Percentiles rank a stretch among this genome's conserved stretches.
These are phyloP conservation scores for Hylyphantes graminicola DNA, from an alignment of 1,140 invertebrate species.

Conservation along the genomic window DNA sequence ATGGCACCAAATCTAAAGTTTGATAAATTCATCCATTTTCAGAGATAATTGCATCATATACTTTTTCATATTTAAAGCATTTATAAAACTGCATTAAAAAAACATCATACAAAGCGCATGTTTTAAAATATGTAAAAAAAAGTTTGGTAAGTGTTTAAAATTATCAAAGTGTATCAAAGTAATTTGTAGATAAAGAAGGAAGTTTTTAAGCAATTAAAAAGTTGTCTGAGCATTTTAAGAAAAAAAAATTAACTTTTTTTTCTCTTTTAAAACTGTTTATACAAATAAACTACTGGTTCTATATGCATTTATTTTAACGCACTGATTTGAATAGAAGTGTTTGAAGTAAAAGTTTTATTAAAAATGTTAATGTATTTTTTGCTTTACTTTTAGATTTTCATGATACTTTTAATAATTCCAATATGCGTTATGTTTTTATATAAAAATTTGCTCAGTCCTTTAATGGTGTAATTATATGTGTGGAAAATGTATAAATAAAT, in stretches of 20 bases:
- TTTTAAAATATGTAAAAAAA: no score
- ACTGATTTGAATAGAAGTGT: neutral
- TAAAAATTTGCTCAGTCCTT: constrained; percentile 58
- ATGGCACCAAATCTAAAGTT: no score
- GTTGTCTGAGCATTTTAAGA: constrained; percentile 57
- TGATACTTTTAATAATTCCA: constrained; percentile 46
- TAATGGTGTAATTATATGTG: constrained; percentile 49
- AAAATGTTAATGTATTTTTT: constrained; percentile 14
- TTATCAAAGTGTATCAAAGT: no score
- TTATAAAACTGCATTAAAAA: no score
- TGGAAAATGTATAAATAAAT: constrained; percentile 59
- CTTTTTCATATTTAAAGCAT: no score
- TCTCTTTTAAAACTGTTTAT: neutral
- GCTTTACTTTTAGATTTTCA: constrained; percentile 10
- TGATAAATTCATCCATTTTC: no score
- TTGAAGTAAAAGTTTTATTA: neutral
- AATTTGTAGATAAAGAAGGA: no score
- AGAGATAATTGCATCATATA: no score
- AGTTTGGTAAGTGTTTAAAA: no score
- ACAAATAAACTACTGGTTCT: neutral
- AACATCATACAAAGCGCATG: no score
- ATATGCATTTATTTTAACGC: neutral
- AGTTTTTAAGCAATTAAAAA: neutral
- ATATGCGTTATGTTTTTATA: constrained; percentile 28
- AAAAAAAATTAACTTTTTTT: neutral